Evolutionary conservation across 2,797 vertebrate genomes (phyloP), one percentile per base, ranked within the genome.

Genomic region (Borostomias antarcticus): DNA sequence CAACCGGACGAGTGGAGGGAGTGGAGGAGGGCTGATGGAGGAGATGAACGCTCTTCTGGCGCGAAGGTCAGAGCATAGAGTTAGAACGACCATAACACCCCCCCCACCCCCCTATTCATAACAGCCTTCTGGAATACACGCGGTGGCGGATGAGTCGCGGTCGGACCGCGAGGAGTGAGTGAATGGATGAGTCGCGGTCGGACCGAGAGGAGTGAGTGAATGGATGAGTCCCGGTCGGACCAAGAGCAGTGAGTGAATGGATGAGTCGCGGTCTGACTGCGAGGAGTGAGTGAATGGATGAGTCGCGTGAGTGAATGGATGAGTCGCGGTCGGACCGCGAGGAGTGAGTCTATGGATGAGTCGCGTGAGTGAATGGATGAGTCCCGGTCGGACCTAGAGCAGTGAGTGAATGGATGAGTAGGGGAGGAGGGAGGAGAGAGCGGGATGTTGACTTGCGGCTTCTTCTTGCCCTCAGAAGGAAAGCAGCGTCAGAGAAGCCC

Each of bases 41-140:
- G 97, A 99, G 86, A 99, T 99, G 97, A 98, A 99, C 80, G 98
- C 97, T 68, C 92, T 99, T 70, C 88, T 99, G 86, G 96, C 96
- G 15, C 94, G 96, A 92, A 97, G 97, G 97, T 99, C 85, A 74
- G 94, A 67, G 62, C 59, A 33, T n/a, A 23, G 23, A 68, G 64
- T 23, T 17, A 1, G 5, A 0, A 62, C 58, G 59, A 32, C 13
- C 68, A 48, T 17, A 61, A 26, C 64, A 69, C 74, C n/a, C n/a
- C n/a, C n/a, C n/a, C n/a, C n/a, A n/a, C n/a, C n/a, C n/a, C n/a
- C n/a, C n/a, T n/a, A n/a, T n/a, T n/a, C n/a, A n/a, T n/a, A n/a
- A n/a, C n/a, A n/a, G n/a, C n/a, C n/a, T n/a, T n/a, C n/a, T n/a
- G n/a, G n/a, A n/a, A n/a, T n/a, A n/a, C n/a, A n/a, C n/a, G n/a